Evolutionary conservation across 2,797 vertebrate species (phyloP).

Genomic region (Halcyon leucocephala): DNA sequence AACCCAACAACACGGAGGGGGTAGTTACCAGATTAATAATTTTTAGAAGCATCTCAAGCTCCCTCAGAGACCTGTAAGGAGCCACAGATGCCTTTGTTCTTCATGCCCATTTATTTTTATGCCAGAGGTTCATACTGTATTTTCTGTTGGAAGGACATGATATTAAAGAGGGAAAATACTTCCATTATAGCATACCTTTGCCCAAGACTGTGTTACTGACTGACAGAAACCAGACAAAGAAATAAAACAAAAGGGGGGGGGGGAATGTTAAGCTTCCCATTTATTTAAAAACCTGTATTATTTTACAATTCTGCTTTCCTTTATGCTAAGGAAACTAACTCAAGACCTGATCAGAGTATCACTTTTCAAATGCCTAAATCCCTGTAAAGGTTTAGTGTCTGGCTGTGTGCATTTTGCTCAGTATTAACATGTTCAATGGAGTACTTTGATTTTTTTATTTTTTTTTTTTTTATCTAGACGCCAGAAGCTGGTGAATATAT

Average conservation of each 20-base stretch:
- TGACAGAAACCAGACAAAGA: slow-evolving; percentile 71
- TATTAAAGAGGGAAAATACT: slow-evolving; percentile 22
- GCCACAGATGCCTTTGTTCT: slow-evolving; percentile 26
- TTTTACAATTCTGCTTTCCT: slow-evolving; percentile 66
- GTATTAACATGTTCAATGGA: slow-evolving; percentile 87
- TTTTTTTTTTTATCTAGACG: slow-evolving; percentile 84
- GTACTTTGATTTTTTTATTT: slow-evolving; percentile 82
- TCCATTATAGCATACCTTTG: neutral
- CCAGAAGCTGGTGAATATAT: slow-evolving; percentile 88
- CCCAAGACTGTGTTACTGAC: slow-evolving; percentile 10
- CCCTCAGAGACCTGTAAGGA: slow-evolving; percentile 14
- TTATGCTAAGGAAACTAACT: slow-evolving; percentile 71
- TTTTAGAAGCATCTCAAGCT: slow-evolving; percentile 26
- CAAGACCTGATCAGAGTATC: slow-evolving; percentile 83
- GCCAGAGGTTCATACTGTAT: neutral
- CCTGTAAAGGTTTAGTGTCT: slow-evolving; percentile 87
- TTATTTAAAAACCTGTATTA: slow-evolving; percentile 66
- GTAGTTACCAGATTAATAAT: slow-evolving; percentile 18
- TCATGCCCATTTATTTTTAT: neutral
- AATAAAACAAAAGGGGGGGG: slow-evolving; percentile 46
- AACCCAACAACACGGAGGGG: neutral
- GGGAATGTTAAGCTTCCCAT: slow-evolving; percentile 10
- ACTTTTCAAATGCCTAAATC: slow-evolving; percentile 85
- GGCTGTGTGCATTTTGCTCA: slow-evolving; percentile 87
- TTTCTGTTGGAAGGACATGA: neutral